Conservation (phyloP, 2,888 invertebrate genomes). For the Ophion ellenae region DNA sequence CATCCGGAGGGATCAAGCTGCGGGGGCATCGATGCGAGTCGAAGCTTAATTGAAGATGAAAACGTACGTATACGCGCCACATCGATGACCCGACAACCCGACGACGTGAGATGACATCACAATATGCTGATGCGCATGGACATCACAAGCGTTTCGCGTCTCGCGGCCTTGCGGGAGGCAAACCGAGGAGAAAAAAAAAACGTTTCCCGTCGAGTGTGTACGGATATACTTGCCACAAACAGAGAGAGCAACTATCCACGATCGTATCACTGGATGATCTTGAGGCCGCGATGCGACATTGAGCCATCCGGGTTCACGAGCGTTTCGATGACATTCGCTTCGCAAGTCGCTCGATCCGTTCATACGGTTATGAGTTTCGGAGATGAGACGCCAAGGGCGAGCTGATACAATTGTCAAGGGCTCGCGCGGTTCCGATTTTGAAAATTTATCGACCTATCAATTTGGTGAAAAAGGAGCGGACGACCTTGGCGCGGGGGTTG, state of each 20-base stretch:
- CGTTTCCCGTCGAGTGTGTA: not conserved
- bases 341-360: not conserved
- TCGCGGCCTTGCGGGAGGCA: conserved; percentile 44
- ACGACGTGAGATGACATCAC: conserved; percentile 74
- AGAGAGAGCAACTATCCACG: not conserved
- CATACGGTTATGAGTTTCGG: conserved; percentile 52
- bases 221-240: not conserved
- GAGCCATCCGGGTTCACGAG: conserved; percentile 53
- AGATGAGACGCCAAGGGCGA: conserved; percentile 21
- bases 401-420: not conserved
- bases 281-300: conserved; percentile 61
- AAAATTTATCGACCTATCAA: conserved; percentile 21
- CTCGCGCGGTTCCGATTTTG: conserved; percentile 25
- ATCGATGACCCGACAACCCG: conserved; percentile 76
- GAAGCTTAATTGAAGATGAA: conserved; percentile 79
- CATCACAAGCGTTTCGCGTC: conserved; percentile 21
- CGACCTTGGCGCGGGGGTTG: conserved; percentile 9
- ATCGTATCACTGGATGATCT: conserved; percentile 45
- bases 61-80: conserved; percentile 70
- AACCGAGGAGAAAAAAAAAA: conserved; percentile 23
- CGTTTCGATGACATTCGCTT: conserved; percentile 29
- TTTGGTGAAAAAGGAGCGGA: conserved; percentile 39
- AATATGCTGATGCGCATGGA: conserved; percentile 38
- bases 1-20: conserved; percentile 69
- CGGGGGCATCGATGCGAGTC: conserved; percentile 71